Evolutionary conservation across 2,888 invertebrate genomes (phyloP).

Genomic region (Eutolmus rufibarbis): DNA sequence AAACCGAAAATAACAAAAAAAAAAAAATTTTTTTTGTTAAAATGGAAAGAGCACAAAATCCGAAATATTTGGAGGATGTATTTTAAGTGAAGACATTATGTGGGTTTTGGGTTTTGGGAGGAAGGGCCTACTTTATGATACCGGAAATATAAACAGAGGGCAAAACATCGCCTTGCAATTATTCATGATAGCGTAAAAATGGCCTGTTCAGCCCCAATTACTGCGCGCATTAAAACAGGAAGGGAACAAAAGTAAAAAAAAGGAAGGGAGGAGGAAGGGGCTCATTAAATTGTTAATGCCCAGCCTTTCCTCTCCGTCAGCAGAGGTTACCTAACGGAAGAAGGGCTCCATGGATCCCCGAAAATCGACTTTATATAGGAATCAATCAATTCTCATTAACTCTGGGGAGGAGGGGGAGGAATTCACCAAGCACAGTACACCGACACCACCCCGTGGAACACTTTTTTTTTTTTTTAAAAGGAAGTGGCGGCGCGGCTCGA

Average conservation of each 20-base stretch:
- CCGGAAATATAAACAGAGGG: not conserved
- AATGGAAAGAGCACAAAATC: not conserved
- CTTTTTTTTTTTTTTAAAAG: not conserved
- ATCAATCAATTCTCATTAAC: slow-evolving; percentile 35
- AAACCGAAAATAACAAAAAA: not conserved
- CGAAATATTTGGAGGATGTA: not conserved
- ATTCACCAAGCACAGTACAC: not conserved
- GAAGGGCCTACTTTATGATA: not conserved
- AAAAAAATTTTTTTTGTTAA: not conserved
- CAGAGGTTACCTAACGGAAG: slow-evolving; percentile 2
- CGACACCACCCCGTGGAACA: not conserved
- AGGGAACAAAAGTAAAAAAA: not conserved
- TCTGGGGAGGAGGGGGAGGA: not conserved
- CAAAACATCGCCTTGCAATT: not conserved
- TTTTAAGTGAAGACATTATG: not conserved
- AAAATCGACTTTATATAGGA: slow-evolving; percentile 5
- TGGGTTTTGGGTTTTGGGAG: not conserved
- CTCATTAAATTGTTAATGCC: not conserved
- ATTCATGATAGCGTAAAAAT: not conserved
- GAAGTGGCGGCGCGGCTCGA: not conserved
- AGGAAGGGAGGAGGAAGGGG: not conserved
- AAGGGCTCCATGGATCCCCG: not conserved
- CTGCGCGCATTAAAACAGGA: not conserved
- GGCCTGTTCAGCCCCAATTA: not conserved
- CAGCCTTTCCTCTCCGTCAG: not conserved